Percentiles rank a stretch among this genome's conserved stretches.
phyloP scores from a whole-genome alignment of 2,888 invertebrate species.

The Eretmocerus hayati region DNA sequence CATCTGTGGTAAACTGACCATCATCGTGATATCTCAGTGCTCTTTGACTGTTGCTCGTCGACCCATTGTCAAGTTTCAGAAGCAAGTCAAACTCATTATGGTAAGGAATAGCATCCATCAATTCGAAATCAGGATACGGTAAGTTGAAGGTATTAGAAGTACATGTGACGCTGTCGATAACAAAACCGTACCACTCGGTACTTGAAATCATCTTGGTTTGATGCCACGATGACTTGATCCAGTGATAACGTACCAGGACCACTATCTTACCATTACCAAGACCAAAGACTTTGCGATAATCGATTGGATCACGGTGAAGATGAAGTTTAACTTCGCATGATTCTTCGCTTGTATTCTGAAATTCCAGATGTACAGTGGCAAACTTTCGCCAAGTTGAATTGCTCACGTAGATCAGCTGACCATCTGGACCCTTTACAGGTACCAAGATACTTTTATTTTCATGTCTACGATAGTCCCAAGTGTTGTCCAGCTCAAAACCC shows the following conservation, averaged over 20 bases:
- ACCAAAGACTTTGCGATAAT: background rate
- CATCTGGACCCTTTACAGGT: background rate
- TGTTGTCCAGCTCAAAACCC: background rate
- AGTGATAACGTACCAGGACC: no score
- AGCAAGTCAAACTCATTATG: no score
- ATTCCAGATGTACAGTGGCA: background rate
- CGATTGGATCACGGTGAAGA: background rate
- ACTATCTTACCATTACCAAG: conserved; percentile 1
- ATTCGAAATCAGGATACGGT: no score
- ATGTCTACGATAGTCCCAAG: background rate
- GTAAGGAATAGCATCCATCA: no score
- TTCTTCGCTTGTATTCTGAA: background rate
- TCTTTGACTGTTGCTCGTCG: no score
- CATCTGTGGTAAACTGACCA: no score
- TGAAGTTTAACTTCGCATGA: background rate
- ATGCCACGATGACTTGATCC: no score
- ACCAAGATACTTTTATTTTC: background rate
- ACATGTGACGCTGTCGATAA: no score
- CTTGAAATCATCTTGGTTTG: no score
- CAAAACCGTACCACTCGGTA: background rate
- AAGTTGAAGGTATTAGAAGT: no score
- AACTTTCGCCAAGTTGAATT: background rate
- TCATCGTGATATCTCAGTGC: no score
- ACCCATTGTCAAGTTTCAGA: no score
- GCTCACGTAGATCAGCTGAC: background rate